Conservation (phyloP, 2,113 vertebrate species). For the Gila orcuttii region DNA sequence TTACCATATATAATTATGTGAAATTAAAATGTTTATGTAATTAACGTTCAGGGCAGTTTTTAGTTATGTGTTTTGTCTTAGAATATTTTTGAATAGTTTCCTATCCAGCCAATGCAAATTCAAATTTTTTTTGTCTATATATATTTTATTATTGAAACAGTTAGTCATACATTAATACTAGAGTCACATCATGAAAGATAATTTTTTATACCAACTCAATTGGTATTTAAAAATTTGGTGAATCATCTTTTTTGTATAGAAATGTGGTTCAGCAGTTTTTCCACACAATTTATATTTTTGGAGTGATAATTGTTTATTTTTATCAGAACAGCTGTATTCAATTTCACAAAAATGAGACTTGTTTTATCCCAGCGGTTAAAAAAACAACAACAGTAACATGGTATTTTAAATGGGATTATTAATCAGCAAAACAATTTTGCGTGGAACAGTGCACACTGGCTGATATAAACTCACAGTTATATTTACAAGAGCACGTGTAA, state of each 20-base stretch:
- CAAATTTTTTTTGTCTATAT: not conserved
- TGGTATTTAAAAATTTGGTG: too few relatives aligned
- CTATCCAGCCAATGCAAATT: not conserved
- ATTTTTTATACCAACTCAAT: not conserved
- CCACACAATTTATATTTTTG: conserved; percentile 38
- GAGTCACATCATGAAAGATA: not conserved
- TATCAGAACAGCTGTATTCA: conserved; percentile 52
- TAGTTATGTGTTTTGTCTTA: not conserved
- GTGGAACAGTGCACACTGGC: conserved; percentile 44
- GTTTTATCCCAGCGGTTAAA: conserved; percentile 27
- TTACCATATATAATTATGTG: not conserved
- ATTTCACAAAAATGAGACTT: conserved; percentile 49
- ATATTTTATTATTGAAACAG: not conserved
- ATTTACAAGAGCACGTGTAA: conserved; percentile 40
- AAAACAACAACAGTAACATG: conserved; percentile 40
- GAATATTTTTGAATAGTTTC: not conserved
- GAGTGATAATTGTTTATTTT: conserved; percentile 55
- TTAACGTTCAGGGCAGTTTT: not conserved
- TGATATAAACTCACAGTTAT: conserved; percentile 47
- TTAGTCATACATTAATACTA: not conserved
- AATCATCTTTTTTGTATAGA: not conserved
- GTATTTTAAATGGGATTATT: conserved; percentile 34
- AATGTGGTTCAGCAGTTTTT: not conserved
- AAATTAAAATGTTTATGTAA: not conserved
- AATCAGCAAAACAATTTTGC: conserved; percentile 33